Evolutionary conservation across 2,113 vertebrate species (phyloP).

Genomic region (Ovis canadensis): DNA sequence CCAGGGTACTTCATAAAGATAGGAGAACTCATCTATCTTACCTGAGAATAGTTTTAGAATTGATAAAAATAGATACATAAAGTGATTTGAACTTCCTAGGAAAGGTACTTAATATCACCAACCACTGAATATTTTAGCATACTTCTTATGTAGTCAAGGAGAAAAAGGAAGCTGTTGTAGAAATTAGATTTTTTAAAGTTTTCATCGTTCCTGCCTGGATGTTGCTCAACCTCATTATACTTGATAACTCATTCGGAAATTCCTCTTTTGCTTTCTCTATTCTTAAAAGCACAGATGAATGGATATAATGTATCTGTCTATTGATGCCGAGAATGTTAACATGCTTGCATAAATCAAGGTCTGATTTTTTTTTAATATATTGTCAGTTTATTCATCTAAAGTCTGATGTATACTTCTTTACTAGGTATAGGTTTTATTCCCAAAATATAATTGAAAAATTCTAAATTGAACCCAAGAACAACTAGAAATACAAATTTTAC

Average conservation of each 20-base stretch:
- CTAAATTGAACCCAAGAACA: neutral
- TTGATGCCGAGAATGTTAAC: neutral
- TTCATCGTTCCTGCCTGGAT: neutral
- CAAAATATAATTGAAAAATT: slow-evolving; percentile 25
- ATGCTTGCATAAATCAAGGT: neutral
- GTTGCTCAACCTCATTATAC: neutral
- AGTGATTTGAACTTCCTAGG: neutral
- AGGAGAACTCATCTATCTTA: neutral
- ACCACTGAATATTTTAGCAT: neutral
- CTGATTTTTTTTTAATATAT: neutral
- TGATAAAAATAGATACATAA: slow-evolving; percentile 10
- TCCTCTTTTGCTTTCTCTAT: neutral
- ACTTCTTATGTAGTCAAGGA: neutral
- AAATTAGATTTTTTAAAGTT: slow-evolving; percentile 9
- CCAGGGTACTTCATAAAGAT: neutral
- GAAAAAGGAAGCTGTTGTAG: neutral
- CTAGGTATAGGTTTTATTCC: neutral
- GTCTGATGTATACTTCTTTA: neutral
- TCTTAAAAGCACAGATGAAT: neutral
- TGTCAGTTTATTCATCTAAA: neutral
- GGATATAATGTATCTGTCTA: neutral
- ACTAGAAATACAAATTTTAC: slow-evolving; percentile 19
- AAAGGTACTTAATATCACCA: neutral
- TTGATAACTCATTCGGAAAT: neutral
- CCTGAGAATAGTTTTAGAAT: neutral